phyloP scores from a whole-genome alignment of 2,113 vertebrate species.

The Microcebus ravelobensis region DNA sequence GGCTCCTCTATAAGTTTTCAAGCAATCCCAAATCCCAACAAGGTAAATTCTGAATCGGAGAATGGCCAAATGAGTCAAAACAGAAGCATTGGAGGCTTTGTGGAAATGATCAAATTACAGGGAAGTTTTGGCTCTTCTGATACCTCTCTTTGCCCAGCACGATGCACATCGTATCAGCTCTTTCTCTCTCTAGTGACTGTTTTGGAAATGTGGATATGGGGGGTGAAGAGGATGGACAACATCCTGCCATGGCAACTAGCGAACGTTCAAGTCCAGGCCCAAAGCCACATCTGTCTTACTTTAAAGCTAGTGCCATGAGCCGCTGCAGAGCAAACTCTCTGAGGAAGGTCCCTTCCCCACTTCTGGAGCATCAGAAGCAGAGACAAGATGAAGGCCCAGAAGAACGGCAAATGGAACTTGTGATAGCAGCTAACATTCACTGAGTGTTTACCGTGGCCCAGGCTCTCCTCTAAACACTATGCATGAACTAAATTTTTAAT shows the following conservation, averaged over 20 bases:
- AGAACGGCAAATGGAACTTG: no score
- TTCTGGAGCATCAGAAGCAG: fast-evolving
- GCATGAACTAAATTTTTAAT: not conserved
- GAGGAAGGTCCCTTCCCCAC: not conserved
- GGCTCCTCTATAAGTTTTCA: not conserved
- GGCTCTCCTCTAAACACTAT: not conserved
- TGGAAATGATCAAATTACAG: not conserved
- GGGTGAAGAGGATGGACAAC: not conserved
- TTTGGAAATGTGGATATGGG: not conserved
- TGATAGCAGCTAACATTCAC: no score
- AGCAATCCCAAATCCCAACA: not conserved
- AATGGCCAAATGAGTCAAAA: not conserved
- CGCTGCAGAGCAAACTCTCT: not conserved
- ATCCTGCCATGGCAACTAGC: no score
- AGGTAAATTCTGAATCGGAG: not conserved
- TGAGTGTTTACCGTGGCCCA: not conserved
- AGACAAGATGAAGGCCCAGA: not conserved
- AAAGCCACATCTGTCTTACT: not conserved
- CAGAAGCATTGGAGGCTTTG: not conserved
- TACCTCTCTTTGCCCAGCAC: not conserved
- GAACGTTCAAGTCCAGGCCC: not conserved
- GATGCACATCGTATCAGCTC: fast-evolving
- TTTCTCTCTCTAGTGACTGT: not conserved
- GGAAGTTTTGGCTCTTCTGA: not conserved
- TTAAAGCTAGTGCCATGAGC: not conserved